Percentiles rank a stretch among this genome's conserved stretches.
phyloP scores from a whole-genome alignment of 2,113 vertebrate species.

The Ancistrus triradiatus region DNA sequence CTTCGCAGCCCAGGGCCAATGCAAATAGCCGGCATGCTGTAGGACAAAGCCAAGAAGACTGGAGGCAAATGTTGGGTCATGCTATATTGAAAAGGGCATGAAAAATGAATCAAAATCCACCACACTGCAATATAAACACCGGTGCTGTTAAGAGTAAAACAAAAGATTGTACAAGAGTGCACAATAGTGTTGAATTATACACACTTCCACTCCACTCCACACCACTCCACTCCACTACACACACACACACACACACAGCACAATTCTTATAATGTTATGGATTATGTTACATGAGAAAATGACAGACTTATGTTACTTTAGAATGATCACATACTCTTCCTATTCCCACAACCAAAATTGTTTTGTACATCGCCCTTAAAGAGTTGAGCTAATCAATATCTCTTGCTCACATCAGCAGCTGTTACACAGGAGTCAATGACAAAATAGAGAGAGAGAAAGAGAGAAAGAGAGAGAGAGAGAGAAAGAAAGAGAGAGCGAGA shows the following conservation, averaged over 20 bases:
- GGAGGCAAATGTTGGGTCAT: constrained; percentile 73
- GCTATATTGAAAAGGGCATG: constrained; percentile 73
- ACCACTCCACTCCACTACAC: too few relatives aligned
- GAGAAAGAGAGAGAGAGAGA: constrained; percentile 33
- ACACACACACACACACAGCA: too few relatives aligned
- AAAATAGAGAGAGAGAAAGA: constrained; percentile 12
- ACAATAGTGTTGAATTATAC: background rate
- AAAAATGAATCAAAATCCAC: constrained; percentile 72
- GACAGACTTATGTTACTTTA: too few relatives aligned
- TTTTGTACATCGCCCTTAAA: constrained; percentile 5
- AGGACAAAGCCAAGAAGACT: constrained; percentile 62
- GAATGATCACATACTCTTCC: background rate
- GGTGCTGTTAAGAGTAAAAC: constrained; percentile 50
- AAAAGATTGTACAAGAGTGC: constrained; percentile 5
- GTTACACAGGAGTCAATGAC: constrained; percentile 26
- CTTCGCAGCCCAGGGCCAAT: too few relatives aligned
- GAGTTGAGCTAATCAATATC: constrained; percentile 16
- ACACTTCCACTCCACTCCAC: too few relatives aligned
- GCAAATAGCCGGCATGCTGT: constrained; percentile 65
- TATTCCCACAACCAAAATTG: constrained; percentile 7
- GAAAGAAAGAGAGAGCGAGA: constrained; percentile 2
- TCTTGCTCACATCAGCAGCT: constrained; percentile 5
- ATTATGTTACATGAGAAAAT: background rate
- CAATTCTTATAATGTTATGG: too few relatives aligned
- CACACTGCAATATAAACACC: constrained; percentile 54